Conservation (phyloP, 2,113 vertebrate species). For the Siphamia tubifer region DNA sequence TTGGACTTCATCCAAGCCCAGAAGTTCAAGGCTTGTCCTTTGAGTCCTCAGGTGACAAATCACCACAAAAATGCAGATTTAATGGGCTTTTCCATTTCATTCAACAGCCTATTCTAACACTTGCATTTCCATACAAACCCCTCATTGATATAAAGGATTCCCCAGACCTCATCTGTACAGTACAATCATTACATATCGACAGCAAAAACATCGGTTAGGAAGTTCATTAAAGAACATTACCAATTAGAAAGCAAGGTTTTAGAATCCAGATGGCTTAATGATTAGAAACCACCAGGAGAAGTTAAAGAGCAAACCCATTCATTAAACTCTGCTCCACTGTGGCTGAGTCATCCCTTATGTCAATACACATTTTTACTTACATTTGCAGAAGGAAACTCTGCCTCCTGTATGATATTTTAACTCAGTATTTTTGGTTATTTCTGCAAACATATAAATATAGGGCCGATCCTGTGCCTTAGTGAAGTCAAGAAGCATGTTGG, state of each 20-base stretch:
- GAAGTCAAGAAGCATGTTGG: too few relatives aligned
- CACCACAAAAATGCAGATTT: too few relatives aligned
- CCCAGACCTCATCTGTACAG: neutral
- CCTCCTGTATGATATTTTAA: neutral
- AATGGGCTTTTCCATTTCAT: too few relatives aligned
- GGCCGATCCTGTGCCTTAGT: too few relatives aligned
- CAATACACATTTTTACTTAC: neutral
- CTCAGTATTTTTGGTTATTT: too few relatives aligned
- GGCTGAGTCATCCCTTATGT: neutral
- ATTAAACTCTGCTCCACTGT: neutral
- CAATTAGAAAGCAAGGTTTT: neutral
- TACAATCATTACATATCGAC: slow-evolving; percentile 3
- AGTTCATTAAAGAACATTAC: neutral
- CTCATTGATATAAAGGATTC: neutral
- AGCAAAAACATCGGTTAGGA: neutral
- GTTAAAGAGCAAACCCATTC: neutral
- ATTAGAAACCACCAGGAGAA: neutral
- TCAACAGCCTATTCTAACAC: too few relatives aligned
- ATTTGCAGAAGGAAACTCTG: neutral
- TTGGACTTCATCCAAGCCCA: too few relatives aligned
- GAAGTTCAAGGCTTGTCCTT: too few relatives aligned
- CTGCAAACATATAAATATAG: too few relatives aligned
- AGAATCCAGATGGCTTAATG: neutral
- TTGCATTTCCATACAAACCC: too few relatives aligned
- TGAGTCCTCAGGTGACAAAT: too few relatives aligned